A percentile compares a stretch with the other conserved stretches of the same genome.
Evolutionary conservation across 2,888 invertebrate genomes (phyloP).

Genomic region (Pelosia muscerda): DNA sequence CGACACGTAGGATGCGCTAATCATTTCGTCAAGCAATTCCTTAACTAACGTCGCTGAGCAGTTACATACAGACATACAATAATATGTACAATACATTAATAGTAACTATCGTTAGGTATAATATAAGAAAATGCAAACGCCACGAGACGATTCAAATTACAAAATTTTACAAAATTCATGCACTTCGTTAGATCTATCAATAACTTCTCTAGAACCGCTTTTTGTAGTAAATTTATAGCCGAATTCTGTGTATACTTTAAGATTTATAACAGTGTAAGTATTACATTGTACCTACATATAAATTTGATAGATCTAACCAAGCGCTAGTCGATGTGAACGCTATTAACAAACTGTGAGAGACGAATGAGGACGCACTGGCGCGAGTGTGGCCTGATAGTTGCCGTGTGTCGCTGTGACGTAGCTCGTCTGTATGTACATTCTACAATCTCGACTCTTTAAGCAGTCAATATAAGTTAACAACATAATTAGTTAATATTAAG

Average conservation of each 20-base stretch:
- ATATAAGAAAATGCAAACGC: constrained; percentile 38
- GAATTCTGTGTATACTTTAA: neutral
- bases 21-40: constrained; percentile 17
- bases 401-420: neutral
- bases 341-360: constrained; percentile 22
- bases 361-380: constrained; percentile 9
- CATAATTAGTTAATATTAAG: no score
- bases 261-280: no score
- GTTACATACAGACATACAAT: constrained; percentile 16
- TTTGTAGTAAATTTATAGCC: neutral
- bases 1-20: constrained; percentile 9
- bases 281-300: neutral
- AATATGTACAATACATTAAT: constrained; percentile 43
- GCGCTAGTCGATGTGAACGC: constrained; percentile 19
- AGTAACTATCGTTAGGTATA: constrained; percentile 20
- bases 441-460: neutral
- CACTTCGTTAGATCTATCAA: constrained; percentile 10
- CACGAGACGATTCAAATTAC: constrained; percentile 40
- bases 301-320: constrained; percentile 12
- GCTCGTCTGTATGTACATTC: neutral
- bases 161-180: constrained; percentile 42
- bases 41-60: constrained; percentile 13
- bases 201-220: neutral
- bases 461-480: no score
- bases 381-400: neutral